Percentiles rank a stretch among this genome's conserved stretches.
Conservation (phyloP, 2,888 invertebrate species). For the Tyria jacobaeae region DNA sequence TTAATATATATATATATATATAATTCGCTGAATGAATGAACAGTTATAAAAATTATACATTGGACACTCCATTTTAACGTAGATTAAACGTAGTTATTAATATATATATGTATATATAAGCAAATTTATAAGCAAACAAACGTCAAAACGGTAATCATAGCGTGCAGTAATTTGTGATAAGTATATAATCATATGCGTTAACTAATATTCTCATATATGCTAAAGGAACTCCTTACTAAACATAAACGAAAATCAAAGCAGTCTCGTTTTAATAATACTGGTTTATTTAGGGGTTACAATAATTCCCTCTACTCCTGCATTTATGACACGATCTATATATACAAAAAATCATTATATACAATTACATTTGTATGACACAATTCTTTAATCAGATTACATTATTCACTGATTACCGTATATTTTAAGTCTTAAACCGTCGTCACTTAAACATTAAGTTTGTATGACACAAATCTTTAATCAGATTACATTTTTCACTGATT, state of each 20-base stretch:
- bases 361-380: slow-evolving; percentile 13
- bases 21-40: too few species aligned
- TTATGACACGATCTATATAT: slow-evolving; percentile 4
- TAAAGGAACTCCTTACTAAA: neutral
- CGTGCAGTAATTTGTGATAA: too few species aligned
- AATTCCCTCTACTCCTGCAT: neutral
- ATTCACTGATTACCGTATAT: slow-evolving; percentile 11
- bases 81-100: too few species aligned
- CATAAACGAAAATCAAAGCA: slow-evolving; percentile 7
- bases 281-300: slow-evolving; percentile 21
- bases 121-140: too few species aligned
- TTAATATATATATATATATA: too few species aligned
- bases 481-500: too few species aligned
- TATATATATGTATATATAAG: too few species aligned
- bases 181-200: neutral
- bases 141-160: too few species aligned
- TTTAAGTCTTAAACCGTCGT: slow-evolving; percentile 67
- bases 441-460: slow-evolving; percentile 55
- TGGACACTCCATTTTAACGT: too few species aligned
- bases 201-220: neutral
- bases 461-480: slow-evolving; percentile 13
- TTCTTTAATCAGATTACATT: slow-evolving; percentile 10
- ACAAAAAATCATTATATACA: slow-evolving; percentile 3
- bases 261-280: slow-evolving; percentile 16
- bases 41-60: too few species aligned